Evolutionary conservation across 2,797 vertebrate genomes (phyloP).

Genomic region (Eulemur coronatus): DNA sequence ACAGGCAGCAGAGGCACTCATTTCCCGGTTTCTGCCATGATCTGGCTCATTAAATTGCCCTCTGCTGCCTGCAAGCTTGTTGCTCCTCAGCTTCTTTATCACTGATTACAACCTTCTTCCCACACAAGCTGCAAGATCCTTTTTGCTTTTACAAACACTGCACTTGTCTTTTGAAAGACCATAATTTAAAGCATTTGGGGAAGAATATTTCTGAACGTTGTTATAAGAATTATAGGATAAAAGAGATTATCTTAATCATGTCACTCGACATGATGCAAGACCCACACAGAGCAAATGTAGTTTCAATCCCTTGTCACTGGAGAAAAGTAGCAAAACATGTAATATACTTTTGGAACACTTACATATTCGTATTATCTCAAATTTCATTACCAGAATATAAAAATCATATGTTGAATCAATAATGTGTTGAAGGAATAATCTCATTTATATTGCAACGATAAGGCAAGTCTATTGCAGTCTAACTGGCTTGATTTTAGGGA

Average conservation of each 20-base stretch:
- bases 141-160: slow-evolving; percentile 35
- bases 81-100: neutral
- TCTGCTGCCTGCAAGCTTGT: neutral
- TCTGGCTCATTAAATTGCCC: slow-evolving; percentile 24
- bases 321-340: slow-evolving; percentile 58
- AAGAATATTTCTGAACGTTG: slow-evolving; percentile 51
- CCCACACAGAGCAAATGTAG: slow-evolving; percentile 65
- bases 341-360: slow-evolving; percentile 41
- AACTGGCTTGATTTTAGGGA: slow-evolving; percentile 47
- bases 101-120: slow-evolving; percentile 32
- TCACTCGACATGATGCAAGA: slow-evolving; percentile 52
- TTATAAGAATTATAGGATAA: slow-evolving; percentile 65
- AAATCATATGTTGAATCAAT: slow-evolving; percentile 56
- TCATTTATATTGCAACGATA: slow-evolving; percentile 36
- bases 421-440: slow-evolving; percentile 45
- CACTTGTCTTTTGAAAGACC: neutral
- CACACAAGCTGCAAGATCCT: slow-evolving; percentile 50
- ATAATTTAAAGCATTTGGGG: slow-evolving; percentile 57
- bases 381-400: slow-evolving; percentile 65
- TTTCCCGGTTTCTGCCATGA: neutral
- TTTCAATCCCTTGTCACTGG: slow-evolving; percentile 48
- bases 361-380: slow-evolving; percentile 53
- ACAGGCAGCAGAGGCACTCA: neutral
- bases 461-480: neutral
- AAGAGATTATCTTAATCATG: slow-evolving; percentile 76